These are phyloP conservation scores for Oceanodroma leucorhoa DNA, from an alignment of 2,797 vertebrate genomes.

Conservation along the genomic window DNA sequence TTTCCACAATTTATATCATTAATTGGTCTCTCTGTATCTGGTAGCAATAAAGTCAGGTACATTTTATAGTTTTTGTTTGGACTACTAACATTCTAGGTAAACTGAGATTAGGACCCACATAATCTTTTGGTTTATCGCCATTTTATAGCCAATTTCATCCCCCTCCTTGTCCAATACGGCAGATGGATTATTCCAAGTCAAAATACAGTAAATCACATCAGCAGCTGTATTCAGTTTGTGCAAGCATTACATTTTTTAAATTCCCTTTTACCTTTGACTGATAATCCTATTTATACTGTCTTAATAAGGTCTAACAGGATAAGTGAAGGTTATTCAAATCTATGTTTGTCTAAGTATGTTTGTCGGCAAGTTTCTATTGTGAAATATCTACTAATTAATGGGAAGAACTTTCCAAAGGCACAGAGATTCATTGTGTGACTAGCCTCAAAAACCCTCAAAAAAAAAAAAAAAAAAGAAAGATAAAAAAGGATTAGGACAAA, in stretches of 20 bases:
- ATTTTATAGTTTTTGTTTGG: not conserved
- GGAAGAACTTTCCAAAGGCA: not conserved
- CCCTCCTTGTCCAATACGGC: not conserved
- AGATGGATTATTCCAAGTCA: not conserved
- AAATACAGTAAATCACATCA: conserved; percentile 13
- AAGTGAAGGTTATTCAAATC: not conserved
- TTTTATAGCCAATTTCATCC: conserved; percentile 12
- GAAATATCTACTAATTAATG: not conserved
- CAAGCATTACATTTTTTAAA: not conserved
- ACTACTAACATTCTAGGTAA: not conserved
- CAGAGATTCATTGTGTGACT: not conserved
- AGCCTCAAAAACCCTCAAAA: not conserved
- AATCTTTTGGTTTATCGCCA: not conserved
- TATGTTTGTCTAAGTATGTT: not conserved
- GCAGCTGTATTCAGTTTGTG: not conserved
- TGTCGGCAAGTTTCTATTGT: not conserved
- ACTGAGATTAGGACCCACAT: not conserved
- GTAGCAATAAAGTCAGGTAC: not conserved
- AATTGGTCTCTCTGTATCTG: not conserved
- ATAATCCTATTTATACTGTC: conserved; percentile 9
- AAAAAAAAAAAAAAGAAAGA: not conserved
- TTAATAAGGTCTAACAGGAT: not conserved
- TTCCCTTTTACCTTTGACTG: not conserved
- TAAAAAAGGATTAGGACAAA: not conserved
- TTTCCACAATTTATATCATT: not conserved